A percentile compares a stretch with the other conserved stretches of the same genome.
Evolutionary conservation across 2,797 vertebrate genomes (phyloP).

Genomic region (Melanotaenia pygmaea): DNA sequence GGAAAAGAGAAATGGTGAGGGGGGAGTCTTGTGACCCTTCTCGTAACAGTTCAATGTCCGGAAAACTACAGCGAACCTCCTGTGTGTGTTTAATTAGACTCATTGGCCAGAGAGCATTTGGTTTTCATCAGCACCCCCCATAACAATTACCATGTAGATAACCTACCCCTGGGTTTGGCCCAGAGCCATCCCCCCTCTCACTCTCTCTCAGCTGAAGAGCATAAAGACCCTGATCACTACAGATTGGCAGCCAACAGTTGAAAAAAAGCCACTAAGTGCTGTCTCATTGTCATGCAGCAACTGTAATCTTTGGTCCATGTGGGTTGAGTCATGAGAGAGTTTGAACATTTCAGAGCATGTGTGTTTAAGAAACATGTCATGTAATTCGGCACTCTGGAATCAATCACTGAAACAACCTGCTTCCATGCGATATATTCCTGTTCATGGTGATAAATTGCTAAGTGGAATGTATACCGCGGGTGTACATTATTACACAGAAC

Average conservation of each 20-base stretch:
- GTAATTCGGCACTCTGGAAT: constrained; percentile 65
- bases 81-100: constrained; percentile 78
- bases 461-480: constrained; percentile 72
- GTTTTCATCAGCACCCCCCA: constrained; percentile 80
- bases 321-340: constrained; percentile 52
- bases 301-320: constrained; percentile 57
- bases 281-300: constrained; percentile 50
- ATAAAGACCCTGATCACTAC: constrained; percentile 68
- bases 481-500: constrained; percentile 66
- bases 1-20: constrained; percentile 29
- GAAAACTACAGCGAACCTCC: constrained; percentile 57
- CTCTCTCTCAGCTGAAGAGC: constrained; percentile 58
- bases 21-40: constrained; percentile 71
- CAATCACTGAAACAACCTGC: constrained; percentile 69
- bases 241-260: constrained; percentile 73
- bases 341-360: constrained; percentile 61
- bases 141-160: constrained; percentile 65
- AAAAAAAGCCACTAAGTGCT: constrained; percentile 61
- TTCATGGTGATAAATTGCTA: constrained; percentile 67
- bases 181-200: constrained; percentile 32
- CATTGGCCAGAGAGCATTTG: constrained; percentile 81
- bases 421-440: constrained; percentile 58
- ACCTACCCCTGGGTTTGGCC: constrained; percentile 55
- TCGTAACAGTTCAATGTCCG: constrained; percentile 77
- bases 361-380: constrained; percentile 71